phyloP scores from a whole-genome alignment of 2,888 invertebrate genomes.

The Orchesellides sinensis region DNA sequence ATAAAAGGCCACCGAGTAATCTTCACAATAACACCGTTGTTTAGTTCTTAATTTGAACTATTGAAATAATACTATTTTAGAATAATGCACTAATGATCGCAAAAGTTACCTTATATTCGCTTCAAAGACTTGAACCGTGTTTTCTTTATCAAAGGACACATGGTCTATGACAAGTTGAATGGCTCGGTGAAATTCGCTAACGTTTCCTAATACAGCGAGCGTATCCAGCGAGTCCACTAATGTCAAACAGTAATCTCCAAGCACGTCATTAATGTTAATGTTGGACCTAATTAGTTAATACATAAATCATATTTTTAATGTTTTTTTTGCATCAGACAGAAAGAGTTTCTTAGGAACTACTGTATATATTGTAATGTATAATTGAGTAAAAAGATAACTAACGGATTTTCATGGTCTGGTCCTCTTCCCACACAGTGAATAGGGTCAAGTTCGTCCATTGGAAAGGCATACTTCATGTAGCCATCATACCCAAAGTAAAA shows the following conservation, averaged over 20 bases:
- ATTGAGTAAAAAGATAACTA: constrained; percentile 75
- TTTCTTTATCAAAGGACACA: constrained; percentile 81
- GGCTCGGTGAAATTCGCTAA: constrained; percentile 80
- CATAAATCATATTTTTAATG: not conserved
- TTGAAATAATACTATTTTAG: constrained; percentile 4
- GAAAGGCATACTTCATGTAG: constrained; percentile 82
- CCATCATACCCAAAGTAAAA: constrained; percentile 81
- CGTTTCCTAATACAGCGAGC: constrained; percentile 81
- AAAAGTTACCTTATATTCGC: constrained; percentile 80
- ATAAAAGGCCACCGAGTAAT: constrained; percentile 81
- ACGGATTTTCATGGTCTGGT: constrained; percentile 82
- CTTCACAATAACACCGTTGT: constrained; percentile 74
- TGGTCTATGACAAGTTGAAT: constrained; percentile 80
- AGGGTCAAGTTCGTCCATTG: constrained; percentile 82
- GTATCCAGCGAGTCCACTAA: constrained; percentile 81
- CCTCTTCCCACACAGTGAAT: constrained; percentile 82
- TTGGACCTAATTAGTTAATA: constrained; percentile 78
- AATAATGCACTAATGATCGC: not conserved
- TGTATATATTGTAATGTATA: no score
- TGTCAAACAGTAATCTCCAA: constrained; percentile 82
- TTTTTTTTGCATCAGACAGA: not conserved
- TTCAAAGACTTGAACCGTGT: constrained; percentile 83
- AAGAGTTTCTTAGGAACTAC: no score
- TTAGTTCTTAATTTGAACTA: not conserved
- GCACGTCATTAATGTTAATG: constrained; percentile 83